Evolutionary conservation across 2,113 vertebrate genomes (phyloP).

Genomic region (Oceanodroma tethys): DNA sequence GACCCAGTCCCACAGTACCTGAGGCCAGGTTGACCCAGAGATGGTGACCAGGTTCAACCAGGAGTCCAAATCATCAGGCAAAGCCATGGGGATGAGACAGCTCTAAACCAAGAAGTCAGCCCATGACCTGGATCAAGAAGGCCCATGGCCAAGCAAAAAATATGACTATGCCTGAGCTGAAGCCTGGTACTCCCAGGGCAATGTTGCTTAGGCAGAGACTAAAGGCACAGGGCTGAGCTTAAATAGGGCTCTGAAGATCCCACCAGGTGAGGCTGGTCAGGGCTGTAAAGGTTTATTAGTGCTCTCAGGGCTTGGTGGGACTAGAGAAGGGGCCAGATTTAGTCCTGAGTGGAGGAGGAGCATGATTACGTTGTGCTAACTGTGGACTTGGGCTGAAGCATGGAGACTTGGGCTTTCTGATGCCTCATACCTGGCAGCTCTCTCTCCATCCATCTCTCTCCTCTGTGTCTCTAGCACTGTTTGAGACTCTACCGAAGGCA

Average conservation of each 20-base stretch:
- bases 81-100: not conserved
- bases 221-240: not conserved
- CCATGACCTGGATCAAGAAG: fast-evolving
- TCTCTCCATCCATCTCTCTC: not conserved
- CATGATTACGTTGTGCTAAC: fast-evolving
- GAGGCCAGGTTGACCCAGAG: no score
- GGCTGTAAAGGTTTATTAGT: not conserved
- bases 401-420: fast-evolving
- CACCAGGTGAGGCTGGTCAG: not conserved
- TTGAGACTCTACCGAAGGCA: not conserved
- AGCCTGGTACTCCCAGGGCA: not conserved
- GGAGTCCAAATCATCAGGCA: not conserved
- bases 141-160: fast-evolving
- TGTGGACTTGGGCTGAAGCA: not conserved
- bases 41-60: no score
- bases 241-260: not conserved
- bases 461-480: fast-evolving
- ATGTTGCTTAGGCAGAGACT: fast-evolving
- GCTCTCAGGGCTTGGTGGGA: not conserved
- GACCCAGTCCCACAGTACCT: no score
- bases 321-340: not conserved
- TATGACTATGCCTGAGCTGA: fast-evolving
- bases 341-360: not conserved
- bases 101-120: not conserved
- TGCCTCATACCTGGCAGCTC: not conserved